Base-by-base conservation (phyloP, 2,797 vertebrate genomes). In the Tapirus indicus region DNA sequence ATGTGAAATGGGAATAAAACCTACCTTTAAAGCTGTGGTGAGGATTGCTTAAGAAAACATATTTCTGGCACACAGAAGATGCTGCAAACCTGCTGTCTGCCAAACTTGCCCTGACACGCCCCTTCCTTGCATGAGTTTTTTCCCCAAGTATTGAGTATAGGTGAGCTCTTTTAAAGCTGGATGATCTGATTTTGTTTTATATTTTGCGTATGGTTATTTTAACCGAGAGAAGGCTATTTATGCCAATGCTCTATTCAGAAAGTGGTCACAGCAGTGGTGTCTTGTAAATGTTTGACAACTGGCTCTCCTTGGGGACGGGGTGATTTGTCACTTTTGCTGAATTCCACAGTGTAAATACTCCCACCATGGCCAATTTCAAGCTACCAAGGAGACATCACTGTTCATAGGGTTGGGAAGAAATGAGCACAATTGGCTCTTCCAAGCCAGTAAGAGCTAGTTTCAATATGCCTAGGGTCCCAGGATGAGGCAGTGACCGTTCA, bases 331-430 rank as follows among this genome's bases (percentile, higher is more conserved):
- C 44, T 9, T 92, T 35, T 74, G 64, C 60, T 69, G 78, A 88
- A 77, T 66, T 72, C 41, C 21, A 16, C 23, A 52, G 35, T 38
- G 41, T 11, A 92, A 83, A 62, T 60, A 47, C 27, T 92, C 25
- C 17, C 58, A 74, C 21, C 5, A 8, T 0, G 17, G 44, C 44
- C 16, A 18, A 62, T 75, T 64, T 95, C 23, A 35, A 35, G 18
- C 52, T 60, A 41, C 12, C n/a, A 38, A 86, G 32, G 52, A 93
- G 52, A 60, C 13, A 78, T 41, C 32, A 12, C 11, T 78, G 66
- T 84, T 52, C 56, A 10, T 54, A 82, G 49, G 88, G 14, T 7
- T 86, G 44, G 20, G 58, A 72, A 96, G n/a, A 96, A 80, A 32
- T 69, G 25, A 54, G 1, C 29, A 64, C 17, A 52, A 1, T 0